Percentiles rank a stretch among this genome's conserved stretches.
Evolutionary conservation across 2,888 invertebrate species (phyloP).

Genomic region (Lochmaea crataegi): DNA sequence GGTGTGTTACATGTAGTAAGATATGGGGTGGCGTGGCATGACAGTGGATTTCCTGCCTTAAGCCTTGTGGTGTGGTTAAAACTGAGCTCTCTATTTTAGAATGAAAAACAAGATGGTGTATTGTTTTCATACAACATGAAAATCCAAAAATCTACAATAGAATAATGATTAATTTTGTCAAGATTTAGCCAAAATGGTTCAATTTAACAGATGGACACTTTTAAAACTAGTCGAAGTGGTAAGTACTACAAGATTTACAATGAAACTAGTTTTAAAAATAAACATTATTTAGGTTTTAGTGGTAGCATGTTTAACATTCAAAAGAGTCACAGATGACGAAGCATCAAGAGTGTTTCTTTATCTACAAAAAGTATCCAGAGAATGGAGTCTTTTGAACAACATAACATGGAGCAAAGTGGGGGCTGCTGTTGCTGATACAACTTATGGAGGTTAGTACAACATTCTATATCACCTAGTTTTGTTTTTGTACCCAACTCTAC

Average conservation of each 20-base stretch:
- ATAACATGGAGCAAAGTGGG: constrained; percentile 80
- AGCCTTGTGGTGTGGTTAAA: not conserved
- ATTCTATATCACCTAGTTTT: too few species aligned
- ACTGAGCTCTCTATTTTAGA: not conserved
- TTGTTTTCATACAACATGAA: not conserved
- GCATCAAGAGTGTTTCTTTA: constrained; percentile 75
- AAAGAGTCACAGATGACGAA: constrained; percentile 79
- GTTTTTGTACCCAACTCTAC: too few species aligned
- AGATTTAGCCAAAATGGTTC: constrained; percentile 38
- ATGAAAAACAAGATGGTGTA: not conserved
- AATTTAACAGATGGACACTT: constrained; percentile 63
- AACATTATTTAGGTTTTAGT: constrained; percentile 70
- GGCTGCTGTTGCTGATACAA: constrained; percentile 74
- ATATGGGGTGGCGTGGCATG: too few species aligned
- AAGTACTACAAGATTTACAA: constrained; percentile 48
- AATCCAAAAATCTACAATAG: not conserved
- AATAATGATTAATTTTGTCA: not conserved
- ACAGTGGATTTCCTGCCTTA: too few species aligned
- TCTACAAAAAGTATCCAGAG: constrained; percentile 77
- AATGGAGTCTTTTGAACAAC: constrained; percentile 80
- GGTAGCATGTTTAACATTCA: constrained; percentile 75
- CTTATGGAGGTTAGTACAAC: constrained; percentile 70
- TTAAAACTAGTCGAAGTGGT: constrained; percentile 63
- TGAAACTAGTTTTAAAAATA: too few species aligned
- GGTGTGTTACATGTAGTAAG: too few species aligned